Base-by-base conservation (phyloP, 2,888 invertebrate genomes). In the Clivina fossor region DNA sequence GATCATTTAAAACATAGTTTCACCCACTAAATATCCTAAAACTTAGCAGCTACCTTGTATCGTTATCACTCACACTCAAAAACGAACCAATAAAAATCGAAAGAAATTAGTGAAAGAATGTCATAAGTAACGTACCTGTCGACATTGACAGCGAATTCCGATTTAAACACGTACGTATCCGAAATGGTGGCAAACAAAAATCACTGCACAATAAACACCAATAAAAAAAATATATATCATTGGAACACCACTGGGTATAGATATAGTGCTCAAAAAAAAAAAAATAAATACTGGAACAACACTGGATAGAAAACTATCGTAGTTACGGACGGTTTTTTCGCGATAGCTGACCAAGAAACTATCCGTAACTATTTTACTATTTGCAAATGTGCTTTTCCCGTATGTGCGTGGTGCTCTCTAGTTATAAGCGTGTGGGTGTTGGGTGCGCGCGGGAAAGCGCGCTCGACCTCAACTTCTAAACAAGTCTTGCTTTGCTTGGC, bases 121-220 rank as follows among this genome's bases (percentile, higher is more conserved):
- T n/a, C n/a, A n/a, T n/a, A n/a, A 53, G 26, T 48, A 38, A 51
- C 57, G 44, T 65, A 71, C 71, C 71, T 69, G 71, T 68, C 71
- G 68, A 70, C 68, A 69, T 71, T 68, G 68, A 73, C 71, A 66
- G 70, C 69, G 64, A 66, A 69, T 63, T 71, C 70, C 62, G 68
- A 64, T 60, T 61, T 68, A 56, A 69, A 61, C 54, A 62, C 59
- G 48, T 44, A 58, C 57, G 47, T 56, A 60, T 62, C 62, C 63
- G 64, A 63, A 64, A 61, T 65, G 63, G 58, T 56, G 56, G 51
- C 56, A 41, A 49, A 35, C 30, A 22, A 20, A 32, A 3, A 8
- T 11, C 9, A 33, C 33, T 9, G 32, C 46, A 47, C 33, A 7
- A 9, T 28, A 30, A 28, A 20, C 18, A 24, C 26, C 4, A 24